Conservation (phyloP, 1,140 invertebrate genomes). For the Bathynomus jamesi region DNA sequence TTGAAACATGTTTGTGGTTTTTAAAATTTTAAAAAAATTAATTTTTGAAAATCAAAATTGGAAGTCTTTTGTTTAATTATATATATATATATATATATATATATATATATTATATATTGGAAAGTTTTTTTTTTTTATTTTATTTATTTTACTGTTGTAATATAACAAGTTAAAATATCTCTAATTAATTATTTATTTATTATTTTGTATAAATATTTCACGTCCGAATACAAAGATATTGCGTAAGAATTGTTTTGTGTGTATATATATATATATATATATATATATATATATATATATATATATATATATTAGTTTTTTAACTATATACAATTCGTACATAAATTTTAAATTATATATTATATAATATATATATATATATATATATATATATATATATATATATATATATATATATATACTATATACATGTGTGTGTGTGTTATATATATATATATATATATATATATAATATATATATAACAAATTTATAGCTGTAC, state of each 20-base stretch:
- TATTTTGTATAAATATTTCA: no score
- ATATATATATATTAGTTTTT: neutral
- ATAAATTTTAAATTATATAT: constrained; percentile 3
- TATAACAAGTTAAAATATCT: no score
- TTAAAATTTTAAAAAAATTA: no score
- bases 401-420: constrained; percentile 13
- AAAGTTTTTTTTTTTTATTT: no score
- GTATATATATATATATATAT: neutral
- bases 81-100: no score
- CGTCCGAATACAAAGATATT: neutral
- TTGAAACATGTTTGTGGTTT: no score
- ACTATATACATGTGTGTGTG: constrained; percentile 8
- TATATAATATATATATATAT: neutral
- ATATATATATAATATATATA: constrained; percentile 14
- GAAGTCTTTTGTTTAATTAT: no score
- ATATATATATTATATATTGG: no score
- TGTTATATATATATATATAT: constrained; percentile 14
- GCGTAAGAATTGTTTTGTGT: neutral
- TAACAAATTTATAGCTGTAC: neutral
- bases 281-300: constrained; percentile 1
- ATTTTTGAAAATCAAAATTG: no score
- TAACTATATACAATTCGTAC: constrained; percentile 3
- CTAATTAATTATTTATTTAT: no score
- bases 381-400: constrained; percentile 9
- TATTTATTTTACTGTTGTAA: no score